Evolutionary conservation across 2,888 invertebrate species (phyloP).

Genomic region (Ectobius pallidus): DNA sequence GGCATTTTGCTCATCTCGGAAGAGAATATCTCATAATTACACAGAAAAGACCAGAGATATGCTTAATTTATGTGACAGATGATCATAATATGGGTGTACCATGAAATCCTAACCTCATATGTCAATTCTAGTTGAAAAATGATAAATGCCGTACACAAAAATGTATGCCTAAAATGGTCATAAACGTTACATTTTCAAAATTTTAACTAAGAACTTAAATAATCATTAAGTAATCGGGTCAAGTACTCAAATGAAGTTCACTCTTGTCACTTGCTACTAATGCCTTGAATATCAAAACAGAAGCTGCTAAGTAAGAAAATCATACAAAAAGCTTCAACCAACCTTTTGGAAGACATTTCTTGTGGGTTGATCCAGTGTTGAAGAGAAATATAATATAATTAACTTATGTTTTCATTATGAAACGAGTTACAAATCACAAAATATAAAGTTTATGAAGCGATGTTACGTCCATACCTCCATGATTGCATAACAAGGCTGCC

Average conservation of each 20-base stretch:
- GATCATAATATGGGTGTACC: not conserved
- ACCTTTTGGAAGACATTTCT: slow-evolving; percentile 37
- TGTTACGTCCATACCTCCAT: slow-evolving; percentile 31
- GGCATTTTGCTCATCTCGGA: too few relatives aligned
- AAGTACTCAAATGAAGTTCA: not conserved
- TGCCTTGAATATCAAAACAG: not conserved
- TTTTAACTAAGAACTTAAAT: not conserved
- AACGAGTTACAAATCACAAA: slow-evolving; percentile 26
- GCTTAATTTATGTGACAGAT: too few relatives aligned
- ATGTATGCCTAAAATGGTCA: too few relatives aligned
- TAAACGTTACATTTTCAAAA: too few relatives aligned
- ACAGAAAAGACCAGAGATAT: too few relatives aligned
- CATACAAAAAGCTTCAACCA: not conserved
- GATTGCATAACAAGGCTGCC: slow-evolving; percentile 27
- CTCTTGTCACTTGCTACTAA: not conserved
- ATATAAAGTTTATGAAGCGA: slow-evolving; percentile 22
- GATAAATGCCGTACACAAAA: too few relatives aligned
- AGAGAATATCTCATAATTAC: too few relatives aligned
- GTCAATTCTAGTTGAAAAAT: too few relatives aligned
- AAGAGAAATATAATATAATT: slow-evolving; percentile 1
- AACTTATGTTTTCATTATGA: slow-evolving; percentile 34
- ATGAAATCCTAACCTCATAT: slow-evolving; percentile 4
- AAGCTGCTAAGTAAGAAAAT: not conserved
- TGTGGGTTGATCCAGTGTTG: not conserved
- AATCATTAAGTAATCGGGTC: too few relatives aligned